Conservation (phyloP, 2,113 vertebrate species). For the Mungos mungo region DNA sequence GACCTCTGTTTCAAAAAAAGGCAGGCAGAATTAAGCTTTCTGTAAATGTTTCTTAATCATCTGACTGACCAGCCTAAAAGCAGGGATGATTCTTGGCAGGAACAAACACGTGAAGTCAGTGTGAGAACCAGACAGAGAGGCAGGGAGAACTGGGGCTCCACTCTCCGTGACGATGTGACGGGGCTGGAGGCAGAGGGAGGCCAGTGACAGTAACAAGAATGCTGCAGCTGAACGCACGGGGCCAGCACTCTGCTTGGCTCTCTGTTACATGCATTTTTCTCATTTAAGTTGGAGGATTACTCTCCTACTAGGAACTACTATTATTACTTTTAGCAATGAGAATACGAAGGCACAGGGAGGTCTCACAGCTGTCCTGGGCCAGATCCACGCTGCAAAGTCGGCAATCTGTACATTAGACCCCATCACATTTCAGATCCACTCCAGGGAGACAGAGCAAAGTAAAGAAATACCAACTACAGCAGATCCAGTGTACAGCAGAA, state of each 20-base stretch:
- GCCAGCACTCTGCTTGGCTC: background rate
- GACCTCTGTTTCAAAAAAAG: background rate
- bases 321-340: background rate
- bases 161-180: accelerated
- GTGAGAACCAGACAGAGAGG: background rate
- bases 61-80: background rate
- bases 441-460: background rate
- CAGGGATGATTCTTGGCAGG: background rate
- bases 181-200: background rate
- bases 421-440: background rate
- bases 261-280: background rate
- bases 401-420: background rate
- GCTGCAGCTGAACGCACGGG: background rate
- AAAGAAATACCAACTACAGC: background rate
- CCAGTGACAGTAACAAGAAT: accelerated
- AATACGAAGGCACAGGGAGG: background rate
- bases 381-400: accelerated
- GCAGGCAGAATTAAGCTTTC: background rate
- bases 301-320: background rate
- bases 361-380: background rate
- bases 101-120: background rate
- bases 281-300: background rate
- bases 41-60: background rate
- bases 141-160: background rate
- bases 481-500: background rate